Conservation (phyloP, 1,140 invertebrate genomes). For the Eulimnadia texana region DNA sequence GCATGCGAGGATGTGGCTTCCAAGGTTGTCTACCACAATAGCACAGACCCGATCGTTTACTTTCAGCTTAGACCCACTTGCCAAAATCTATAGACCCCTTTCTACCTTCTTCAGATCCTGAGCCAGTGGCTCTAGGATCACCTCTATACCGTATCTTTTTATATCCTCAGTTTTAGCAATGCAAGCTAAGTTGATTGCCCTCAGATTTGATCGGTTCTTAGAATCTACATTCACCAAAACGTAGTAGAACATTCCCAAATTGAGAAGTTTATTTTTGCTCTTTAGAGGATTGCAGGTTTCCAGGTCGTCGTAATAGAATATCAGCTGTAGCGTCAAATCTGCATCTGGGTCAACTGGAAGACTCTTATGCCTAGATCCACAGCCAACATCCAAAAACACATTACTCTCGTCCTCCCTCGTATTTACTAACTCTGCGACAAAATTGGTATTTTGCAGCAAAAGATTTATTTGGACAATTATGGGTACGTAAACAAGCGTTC, state of each 20-base stretch:
- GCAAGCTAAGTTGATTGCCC: not conserved
- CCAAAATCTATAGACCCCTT: not conserved
- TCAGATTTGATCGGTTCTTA: not conserved
- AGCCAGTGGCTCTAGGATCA: not conserved
- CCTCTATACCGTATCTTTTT: not conserved
- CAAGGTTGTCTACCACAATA: not conserved
- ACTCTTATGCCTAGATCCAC: not conserved
- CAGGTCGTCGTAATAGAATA: not conserved
- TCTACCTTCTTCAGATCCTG: not conserved
- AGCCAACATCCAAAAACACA: too few species aligned
- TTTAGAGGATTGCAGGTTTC: not conserved
- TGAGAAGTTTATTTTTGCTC: not conserved
- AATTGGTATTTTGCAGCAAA: too few species aligned
- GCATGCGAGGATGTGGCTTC: not conserved
- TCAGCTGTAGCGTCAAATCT: not conserved
- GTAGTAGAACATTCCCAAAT: not conserved
- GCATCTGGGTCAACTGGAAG: not conserved
- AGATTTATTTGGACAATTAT: too few species aligned
- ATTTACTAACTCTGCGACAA: too few species aligned
- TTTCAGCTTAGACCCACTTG: not conserved
- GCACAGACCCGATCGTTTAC: not conserved
- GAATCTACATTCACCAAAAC: not conserved
- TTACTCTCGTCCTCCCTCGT: too few species aligned
- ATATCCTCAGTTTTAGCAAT: not conserved
- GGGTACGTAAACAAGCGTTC: too few species aligned